Evolutionary conservation across 2,797 vertebrate genomes (phyloP).

Genomic region (Triplophysa yarkandensis): DNA sequence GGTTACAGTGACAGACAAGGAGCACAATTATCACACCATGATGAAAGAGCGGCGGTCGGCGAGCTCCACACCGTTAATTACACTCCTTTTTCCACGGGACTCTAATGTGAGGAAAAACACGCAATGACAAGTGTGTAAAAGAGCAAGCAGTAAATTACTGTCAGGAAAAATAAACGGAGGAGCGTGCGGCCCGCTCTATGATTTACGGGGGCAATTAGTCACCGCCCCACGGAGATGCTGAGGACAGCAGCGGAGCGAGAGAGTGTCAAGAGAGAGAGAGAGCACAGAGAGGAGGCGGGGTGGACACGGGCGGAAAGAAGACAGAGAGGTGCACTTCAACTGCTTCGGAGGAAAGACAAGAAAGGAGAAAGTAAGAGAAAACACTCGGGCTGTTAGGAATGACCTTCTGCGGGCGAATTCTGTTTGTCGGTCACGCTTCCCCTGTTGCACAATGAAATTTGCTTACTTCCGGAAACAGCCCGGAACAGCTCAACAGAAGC

Average conservation of each 20-base stretch:
- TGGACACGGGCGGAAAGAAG: slow-evolving; percentile 22
- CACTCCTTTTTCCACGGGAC: slow-evolving; percentile 97
- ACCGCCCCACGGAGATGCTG: slow-evolving; percentile 91
- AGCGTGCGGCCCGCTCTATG: slow-evolving; percentile 83
- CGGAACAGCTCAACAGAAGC: slow-evolving; percentile 43
- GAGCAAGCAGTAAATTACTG: slow-evolving; percentile 99
- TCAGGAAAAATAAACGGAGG: slow-evolving; percentile 99
- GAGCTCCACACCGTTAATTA: slow-evolving; percentile 95
- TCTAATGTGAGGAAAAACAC: slow-evolving; percentile 99
- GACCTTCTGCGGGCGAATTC: slow-evolving; percentile 45
- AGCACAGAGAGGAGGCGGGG: slow-evolving; percentile 62
- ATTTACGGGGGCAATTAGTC: slow-evolving; percentile 99
- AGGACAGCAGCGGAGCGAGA: slow-evolving; percentile 83
- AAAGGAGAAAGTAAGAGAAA: slow-evolving; percentile 37
- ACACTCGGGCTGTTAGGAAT: slow-evolving; percentile 27
- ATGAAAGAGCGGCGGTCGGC: slow-evolving; percentile 93
- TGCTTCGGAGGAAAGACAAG: slow-evolving; percentile 16
- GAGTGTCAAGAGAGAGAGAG: slow-evolving; percentile 67
- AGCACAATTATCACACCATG: slow-evolving; percentile 99
- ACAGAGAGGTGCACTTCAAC: slow-evolving; percentile 45
- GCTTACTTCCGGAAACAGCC: slow-evolving; percentile 51
- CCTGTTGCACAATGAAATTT: slow-evolving; percentile 53
- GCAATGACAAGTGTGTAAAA: slow-evolving; percentile 99
- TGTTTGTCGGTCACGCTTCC: slow-evolving; percentile 19
- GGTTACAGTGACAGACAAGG: slow-evolving; percentile 97